Conservation (phyloP, 2,113 vertebrate species). For the Gallinago jamesoni region DNA sequence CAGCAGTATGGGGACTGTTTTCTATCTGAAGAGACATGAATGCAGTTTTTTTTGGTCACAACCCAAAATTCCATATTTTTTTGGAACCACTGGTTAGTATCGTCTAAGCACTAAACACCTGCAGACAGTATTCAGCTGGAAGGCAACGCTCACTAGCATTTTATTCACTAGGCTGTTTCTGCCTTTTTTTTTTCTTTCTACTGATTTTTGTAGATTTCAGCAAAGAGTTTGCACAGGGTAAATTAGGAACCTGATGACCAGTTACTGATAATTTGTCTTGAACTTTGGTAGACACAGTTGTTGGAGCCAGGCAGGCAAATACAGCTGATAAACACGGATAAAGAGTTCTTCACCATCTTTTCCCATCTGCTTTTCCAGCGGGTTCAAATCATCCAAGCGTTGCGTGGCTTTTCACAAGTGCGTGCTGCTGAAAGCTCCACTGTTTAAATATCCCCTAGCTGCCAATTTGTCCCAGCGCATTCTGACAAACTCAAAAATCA, state of each 20-base stretch:
- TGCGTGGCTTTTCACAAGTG: not conserved
- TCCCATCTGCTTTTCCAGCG: not conserved
- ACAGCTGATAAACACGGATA: not conserved
- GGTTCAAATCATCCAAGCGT: not conserved
- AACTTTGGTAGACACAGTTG: not conserved
- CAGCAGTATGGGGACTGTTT: not conserved
- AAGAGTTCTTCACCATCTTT: not conserved
- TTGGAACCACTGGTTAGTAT: not conserved
- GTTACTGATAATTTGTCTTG: not conserved
- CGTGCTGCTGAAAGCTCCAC: not conserved
- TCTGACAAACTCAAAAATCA: not conserved
- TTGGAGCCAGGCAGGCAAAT: not conserved
- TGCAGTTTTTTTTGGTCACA: not conserved
- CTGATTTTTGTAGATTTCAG: not conserved
- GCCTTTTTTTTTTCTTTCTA: not conserved
- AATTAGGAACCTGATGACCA: not conserved
- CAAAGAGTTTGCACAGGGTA: not conserved
- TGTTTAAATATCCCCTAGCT: not conserved
- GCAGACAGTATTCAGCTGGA: not conserved
- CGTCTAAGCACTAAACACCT: not conserved
- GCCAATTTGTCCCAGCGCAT: not conserved
- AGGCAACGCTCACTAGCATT: not conserved
- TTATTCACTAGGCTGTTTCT: not conserved
- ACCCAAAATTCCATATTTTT: not conserved
- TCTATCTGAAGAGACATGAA: not conserved